Conservation (phyloP, 37 sponge, comb jelly and placozoan species). For the Cladorhizidae sp. region DNA sequence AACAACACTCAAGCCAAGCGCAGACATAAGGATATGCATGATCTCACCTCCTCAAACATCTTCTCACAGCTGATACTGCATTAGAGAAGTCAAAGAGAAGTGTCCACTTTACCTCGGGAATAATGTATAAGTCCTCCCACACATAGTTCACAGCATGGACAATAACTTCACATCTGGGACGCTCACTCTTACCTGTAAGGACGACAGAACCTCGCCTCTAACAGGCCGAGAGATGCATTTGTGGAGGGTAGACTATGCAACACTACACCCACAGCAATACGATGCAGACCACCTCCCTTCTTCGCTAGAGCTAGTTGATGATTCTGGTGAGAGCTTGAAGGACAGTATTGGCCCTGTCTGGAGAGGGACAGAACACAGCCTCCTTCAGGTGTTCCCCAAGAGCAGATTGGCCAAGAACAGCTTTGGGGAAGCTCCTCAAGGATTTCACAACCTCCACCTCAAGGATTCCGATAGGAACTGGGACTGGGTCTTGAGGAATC, state of each 20-base stretch:
- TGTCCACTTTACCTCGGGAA: not conserved
- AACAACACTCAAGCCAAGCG: constrained; percentile 16
- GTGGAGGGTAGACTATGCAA: constrained; percentile 8
- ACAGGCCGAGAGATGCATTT: not conserved
- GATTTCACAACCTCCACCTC: not conserved
- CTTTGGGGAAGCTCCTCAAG: constrained; percentile 14
- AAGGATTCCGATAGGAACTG: not conserved
- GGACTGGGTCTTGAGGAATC: constrained; percentile 2
- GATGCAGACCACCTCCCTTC: constrained; percentile 22
- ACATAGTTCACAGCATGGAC: not conserved
- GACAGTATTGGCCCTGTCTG: not conserved
- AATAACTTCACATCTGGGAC: constrained; percentile 11
- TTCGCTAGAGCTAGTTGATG: not conserved
- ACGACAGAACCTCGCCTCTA: not conserved
- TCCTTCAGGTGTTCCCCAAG: constrained; percentile 21
- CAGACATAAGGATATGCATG: constrained; percentile 10
- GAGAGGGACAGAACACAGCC: constrained; percentile 18
- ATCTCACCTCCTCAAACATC: constrained; percentile 27
- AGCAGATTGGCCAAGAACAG: constrained; percentile 6
- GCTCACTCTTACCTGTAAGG: constrained; percentile 21
- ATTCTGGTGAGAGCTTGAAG: constrained; percentile 8
- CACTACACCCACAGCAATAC: constrained; percentile 23
- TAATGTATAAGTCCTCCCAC: too few species aligned
- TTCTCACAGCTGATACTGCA: not conserved
- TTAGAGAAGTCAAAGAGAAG: constrained; percentile 24